Percentiles rank a stretch among this genome's conserved stretches.
phyloP scores from a whole-genome alignment of 2,113 vertebrate genomes.

The Chloropsis hardwickii region DNA sequence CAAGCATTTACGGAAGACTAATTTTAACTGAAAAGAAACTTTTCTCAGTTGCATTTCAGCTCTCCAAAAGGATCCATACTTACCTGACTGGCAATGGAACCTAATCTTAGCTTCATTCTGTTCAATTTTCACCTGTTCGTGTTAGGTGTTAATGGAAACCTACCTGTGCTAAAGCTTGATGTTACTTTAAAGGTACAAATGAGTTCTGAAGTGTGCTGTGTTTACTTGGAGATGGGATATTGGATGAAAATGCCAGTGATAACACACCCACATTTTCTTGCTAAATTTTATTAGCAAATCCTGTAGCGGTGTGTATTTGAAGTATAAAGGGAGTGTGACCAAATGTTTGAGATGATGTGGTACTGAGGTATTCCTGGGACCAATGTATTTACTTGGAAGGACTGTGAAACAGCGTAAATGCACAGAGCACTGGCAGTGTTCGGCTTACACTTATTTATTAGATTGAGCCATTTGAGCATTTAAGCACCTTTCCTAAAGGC shows the following conservation, averaged over 20 bases:
- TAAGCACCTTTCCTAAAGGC: conserved; percentile 48
- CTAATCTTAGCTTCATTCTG: neutral
- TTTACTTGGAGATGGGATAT: neutral
- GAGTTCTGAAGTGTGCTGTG: neutral
- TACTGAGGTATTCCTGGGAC: neutral
- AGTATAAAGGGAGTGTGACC: neutral
- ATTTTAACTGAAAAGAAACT: conserved; percentile 81
- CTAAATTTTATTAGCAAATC: conserved; percentile 69
- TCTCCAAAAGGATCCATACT: neutral
- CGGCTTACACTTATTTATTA: conserved; percentile 20
- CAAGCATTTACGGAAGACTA: conserved; percentile 90
- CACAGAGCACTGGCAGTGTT: conserved; percentile 7
- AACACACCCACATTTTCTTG: conserved; percentile 7
- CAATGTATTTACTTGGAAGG: neutral
- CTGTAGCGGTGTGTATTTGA: neutral
- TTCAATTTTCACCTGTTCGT: neutral
- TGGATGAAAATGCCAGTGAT: conserved; percentile 7
- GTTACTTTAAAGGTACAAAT: neutral
- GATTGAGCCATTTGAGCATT: conserved; percentile 10
- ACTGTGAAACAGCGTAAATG: conserved; percentile 35
- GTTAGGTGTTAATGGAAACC: neutral
- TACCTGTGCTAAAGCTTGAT: neutral
- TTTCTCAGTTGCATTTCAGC: neutral
- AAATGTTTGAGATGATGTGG: neutral
- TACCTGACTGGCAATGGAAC: neutral